Conservation (phyloP, 2,113 vertebrate genomes). For the Leptobrachium leishanense region DNA sequence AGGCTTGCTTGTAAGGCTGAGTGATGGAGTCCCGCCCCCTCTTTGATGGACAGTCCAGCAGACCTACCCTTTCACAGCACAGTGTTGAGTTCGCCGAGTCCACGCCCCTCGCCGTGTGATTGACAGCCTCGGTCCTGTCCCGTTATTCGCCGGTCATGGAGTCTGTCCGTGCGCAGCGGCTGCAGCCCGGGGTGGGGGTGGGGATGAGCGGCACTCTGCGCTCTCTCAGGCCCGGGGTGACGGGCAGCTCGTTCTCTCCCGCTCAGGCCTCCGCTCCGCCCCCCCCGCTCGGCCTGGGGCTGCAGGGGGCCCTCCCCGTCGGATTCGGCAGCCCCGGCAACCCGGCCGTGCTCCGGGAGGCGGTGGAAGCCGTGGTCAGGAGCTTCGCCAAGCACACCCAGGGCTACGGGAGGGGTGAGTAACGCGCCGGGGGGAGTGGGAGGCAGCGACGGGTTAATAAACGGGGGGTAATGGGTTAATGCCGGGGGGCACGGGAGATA, state of each 20-base stretch:
- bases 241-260: slow-evolving; percentile 53
- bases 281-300: slow-evolving; percentile 69
- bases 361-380: slow-evolving; percentile 92
- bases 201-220: slow-evolving; percentile 69
- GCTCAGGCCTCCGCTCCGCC: slow-evolving; percentile 54
- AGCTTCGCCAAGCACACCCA: slow-evolving; percentile 97
- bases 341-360: slow-evolving; percentile 87
- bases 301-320: slow-evolving; percentile 63
- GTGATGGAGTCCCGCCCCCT: not conserved
- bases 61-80: not conserved
- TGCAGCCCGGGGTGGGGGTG: slow-evolving; percentile 81
- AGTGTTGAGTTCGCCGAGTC: slow-evolving; percentile 12
- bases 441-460: not conserved
- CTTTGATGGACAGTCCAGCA: not conserved
- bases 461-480: not conserved
- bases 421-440: not conserved
- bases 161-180: slow-evolving; percentile 78
- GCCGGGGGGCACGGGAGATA: not conserved
- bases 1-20: not conserved
- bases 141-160: slow-evolving; percentile 71
- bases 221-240: slow-evolving; percentile 71
- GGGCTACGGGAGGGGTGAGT: slow-evolving; percentile 90
- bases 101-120: slow-evolving; percentile 24
- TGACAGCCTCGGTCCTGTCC: slow-evolving; percentile 11
- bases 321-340: slow-evolving; percentile 64